Base-by-base conservation (phyloP, 2,888 invertebrate species). In the Choristoneura rosaceana region DNA sequence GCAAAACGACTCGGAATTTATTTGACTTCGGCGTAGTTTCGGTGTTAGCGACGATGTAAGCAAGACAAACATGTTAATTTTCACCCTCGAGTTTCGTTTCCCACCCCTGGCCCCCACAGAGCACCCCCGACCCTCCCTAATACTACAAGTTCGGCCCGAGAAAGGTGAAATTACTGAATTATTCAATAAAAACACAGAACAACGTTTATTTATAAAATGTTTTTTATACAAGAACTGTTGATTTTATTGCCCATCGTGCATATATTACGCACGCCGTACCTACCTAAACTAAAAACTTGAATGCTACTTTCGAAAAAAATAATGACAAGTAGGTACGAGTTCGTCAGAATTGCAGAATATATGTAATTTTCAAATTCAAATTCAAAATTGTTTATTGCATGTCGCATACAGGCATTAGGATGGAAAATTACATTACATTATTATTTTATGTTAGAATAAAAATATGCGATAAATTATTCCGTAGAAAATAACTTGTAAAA, bases 61-160 rank as follows among this genome's bases (percentile, higher is more conserved):
- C 88, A 93, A 93, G 90, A 91, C 93, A 93, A 93, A 93, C 93
- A 93, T 90, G 92, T 90, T 92, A 92, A 93, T 93, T 92, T 91
- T 85, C 88, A 86, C 86, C 88, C 85, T 81, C 81, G 74, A 68
- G 64, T 50, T 76, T 77, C 76, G 65, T 70, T 15, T 74, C 74
- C 73, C 78, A 67, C 73, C 77, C 71, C 76, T 61, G 59, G 69
- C 55, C 68, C 73, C 73, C 43, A 64, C 64, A 58, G 75, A 61
- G 10, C 55, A 10, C 25, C 25, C 52, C 25, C 55, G 4, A 63
- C 70, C 60, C 70, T 80, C 81, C 82, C 84, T 81, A 84, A 84
- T 84, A 82, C 80, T 76, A 78, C 78, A 77, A 76, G 78, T 77
- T 75, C 78, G 78, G 79, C 79, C 25, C 47, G 52, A 69, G 71